Base-by-base conservation (phyloP, 2,888 invertebrate species). In the Cheilosia impressa region DNA sequence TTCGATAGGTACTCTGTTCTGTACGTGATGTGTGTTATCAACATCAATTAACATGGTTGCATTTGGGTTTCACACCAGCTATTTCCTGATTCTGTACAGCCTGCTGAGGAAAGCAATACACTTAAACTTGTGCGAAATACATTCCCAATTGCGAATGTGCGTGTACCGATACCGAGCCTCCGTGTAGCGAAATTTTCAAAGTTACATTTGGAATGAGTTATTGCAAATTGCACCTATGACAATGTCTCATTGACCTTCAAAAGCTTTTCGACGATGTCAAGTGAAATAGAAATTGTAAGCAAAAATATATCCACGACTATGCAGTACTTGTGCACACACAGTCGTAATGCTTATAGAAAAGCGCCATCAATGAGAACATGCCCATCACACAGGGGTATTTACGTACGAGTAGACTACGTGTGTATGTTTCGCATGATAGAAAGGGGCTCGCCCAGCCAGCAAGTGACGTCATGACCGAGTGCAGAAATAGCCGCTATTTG, bases 21-120 rank as follows among this genome's bases (percentile, higher is more conserved):
- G 52, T 65, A 10, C 57, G 38, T 45, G 75, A 79, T 73, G 69
- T 53, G 66, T 79, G 73, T 78, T 83, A 83, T 83, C 78, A 82
- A 27, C 47, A 71, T 76, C 47, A 73, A 62, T 68, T 62, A 13
- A 68, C 19, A 60, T 55, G 58, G 53, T 60, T 79, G 69, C 58
- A 75, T 52, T 38, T 57, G 31, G 3, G 34, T 43, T 78, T 24
- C 53, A 38, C 34, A 65, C 19, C 15, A 38, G 34, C 41, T 69
- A 52, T 41, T 80, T 80, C 73, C 73, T 55, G 52, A 55, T 22
- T 10, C 9, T 22, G 9, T 10, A 3, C 4, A 34, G 34, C 10
- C 10, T 10, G 10, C 34, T 2, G 0, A 10, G 34, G 3, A 10
- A 34, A 34, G 34, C 9, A 31, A 31, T 31, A 31, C 31, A 34